Percentiles rank a stretch among this genome's conserved stretches.
Evolutionary conservation across 2,888 invertebrate genomes (phyloP).

Genomic region (Automeris io): DNA sequence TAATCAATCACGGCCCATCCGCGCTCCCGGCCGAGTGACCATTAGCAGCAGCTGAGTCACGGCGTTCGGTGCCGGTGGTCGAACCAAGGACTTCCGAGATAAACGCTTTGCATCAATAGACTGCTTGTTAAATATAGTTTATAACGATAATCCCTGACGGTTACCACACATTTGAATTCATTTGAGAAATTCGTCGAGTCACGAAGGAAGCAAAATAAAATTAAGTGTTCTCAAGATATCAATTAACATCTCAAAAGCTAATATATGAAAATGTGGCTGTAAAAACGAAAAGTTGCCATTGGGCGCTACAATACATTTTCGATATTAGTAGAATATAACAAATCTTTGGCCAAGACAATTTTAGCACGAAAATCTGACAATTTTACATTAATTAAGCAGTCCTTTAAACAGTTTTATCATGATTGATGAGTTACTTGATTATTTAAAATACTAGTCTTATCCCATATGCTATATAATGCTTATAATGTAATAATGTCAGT

Average conservation of each 20-base stretch:
- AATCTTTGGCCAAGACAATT: too few species aligned
- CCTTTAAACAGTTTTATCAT: too few species aligned
- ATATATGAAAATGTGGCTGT: too few species aligned
- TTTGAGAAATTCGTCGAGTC: slow-evolving; percentile 7
- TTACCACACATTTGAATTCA: slow-evolving; percentile 3
- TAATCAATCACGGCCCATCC: slow-evolving; percentile 60
- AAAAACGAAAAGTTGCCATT: too few species aligned
- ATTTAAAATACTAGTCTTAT: too few species aligned
- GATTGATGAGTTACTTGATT: too few species aligned
- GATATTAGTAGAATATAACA: too few species aligned
- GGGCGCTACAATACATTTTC: too few species aligned
- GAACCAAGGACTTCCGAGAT: slow-evolving; percentile 24
- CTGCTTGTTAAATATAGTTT: slow-evolving; percentile 30
- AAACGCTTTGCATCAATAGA: slow-evolving; percentile 29
- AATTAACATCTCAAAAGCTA: neutral
- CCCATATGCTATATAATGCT: too few species aligned
- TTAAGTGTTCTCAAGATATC: neutral
- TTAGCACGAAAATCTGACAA: too few species aligned
- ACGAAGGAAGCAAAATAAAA: neutral
- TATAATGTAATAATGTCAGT: too few species aligned
- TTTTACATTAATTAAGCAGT: too few species aligned
- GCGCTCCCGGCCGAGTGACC: slow-evolving; percentile 49
- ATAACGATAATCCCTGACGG: slow-evolving; percentile 11
- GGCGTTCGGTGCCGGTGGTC: slow-evolving; percentile 43
- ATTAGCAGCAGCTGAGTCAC: slow-evolving; percentile 67